phyloP scores from a whole-genome alignment of 2,797 vertebrate species.

The Parauchenoglanis punctatus region DNA sequence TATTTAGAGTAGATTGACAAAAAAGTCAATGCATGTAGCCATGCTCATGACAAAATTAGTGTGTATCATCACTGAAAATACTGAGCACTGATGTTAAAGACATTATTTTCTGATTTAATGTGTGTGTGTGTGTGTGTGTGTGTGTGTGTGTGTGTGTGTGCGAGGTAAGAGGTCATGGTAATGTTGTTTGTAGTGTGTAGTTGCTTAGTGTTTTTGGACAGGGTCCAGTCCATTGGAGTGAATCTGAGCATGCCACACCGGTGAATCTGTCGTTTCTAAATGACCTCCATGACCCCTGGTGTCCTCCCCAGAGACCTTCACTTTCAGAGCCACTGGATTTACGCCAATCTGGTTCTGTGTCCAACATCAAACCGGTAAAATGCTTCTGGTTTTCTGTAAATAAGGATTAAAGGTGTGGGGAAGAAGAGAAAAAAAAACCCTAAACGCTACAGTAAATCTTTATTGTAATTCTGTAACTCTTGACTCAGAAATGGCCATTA shows the following conservation, averaged over 20 bases:
- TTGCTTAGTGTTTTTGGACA: slow-evolving; percentile 85
- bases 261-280: slow-evolving; percentile 73
- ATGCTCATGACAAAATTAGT: background rate
- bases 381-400: slow-evolving; percentile 20
- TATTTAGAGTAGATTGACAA: slow-evolving; percentile 1
- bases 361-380: background rate
- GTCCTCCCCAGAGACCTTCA: slow-evolving; percentile 56
- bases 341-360: background rate
- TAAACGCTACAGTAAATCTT: background rate
- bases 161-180: slow-evolving; percentile 59
- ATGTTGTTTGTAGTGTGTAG: slow-evolving; percentile 72
- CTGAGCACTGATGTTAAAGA: background rate
- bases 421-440: background rate
- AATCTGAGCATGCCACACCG: slow-evolving; percentile 79
- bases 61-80: slow-evolving; percentile 1
- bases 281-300: slow-evolving; percentile 67
- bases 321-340: slow-evolving; percentile 42
- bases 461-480: background rate
- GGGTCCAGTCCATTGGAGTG: slow-evolving; percentile 86
- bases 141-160: background rate
- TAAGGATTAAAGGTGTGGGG: slow-evolving; percentile 20
- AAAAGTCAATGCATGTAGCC: background rate
- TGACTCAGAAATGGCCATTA: background rate
- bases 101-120: slow-evolving; percentile 31
- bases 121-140: slow-evolving; percentile 22